Evolutionary conservation across 2,113 vertebrate species (phyloP), one percentile per base, ranked within the genome.

Genomic region (Archocentrus centrarchus): DNA sequence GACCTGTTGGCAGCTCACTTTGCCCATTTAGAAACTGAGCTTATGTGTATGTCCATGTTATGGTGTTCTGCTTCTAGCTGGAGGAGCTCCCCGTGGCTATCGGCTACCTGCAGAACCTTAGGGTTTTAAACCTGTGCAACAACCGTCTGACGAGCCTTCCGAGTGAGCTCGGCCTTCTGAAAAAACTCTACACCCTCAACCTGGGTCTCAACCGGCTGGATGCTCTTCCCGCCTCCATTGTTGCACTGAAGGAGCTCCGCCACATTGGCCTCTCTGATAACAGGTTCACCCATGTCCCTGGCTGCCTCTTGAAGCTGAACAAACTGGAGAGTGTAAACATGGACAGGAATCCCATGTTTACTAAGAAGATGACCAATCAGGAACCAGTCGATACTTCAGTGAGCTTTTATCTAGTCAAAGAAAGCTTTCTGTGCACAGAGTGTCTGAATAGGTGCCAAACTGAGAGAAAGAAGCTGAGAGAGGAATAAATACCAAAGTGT

Each of bases 221-320:
- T 1, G 91, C 75, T 0, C 90, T 98, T 3, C 97, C 96, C 1
- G 62, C 87, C 58, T 95, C 92, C 1, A 66, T 98, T 27, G 95
- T 91, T 0, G 77, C 86, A 0, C 41, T 99, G 79, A 97, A 92
- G 83, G 97, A 98, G 87, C 97, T 99, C 2, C 90, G 88, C 0
- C 92, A 97, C 47, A 78, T 99, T 3, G 95, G 96, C 8, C 95
- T 99, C 3, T 96, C 97, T 4, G 96, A 99, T 93, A 99, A 99
- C 17, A 79, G 88, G 1, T 94, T 99, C 83, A 96, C 79, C 1
- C 4, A 11, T 0, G 73, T 97, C 11, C 98, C 98, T 0, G 73
- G 39, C 5, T 97, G 95, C 58, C 90, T 99, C 0, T 59, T 78
- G 3, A 96, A 81, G 3, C 95, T 99, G 10, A 6, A 15, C 1